Evolutionary conservation across 2,113 vertebrate genomes (phyloP).

Genomic region (Camelus dromedarius): DNA sequence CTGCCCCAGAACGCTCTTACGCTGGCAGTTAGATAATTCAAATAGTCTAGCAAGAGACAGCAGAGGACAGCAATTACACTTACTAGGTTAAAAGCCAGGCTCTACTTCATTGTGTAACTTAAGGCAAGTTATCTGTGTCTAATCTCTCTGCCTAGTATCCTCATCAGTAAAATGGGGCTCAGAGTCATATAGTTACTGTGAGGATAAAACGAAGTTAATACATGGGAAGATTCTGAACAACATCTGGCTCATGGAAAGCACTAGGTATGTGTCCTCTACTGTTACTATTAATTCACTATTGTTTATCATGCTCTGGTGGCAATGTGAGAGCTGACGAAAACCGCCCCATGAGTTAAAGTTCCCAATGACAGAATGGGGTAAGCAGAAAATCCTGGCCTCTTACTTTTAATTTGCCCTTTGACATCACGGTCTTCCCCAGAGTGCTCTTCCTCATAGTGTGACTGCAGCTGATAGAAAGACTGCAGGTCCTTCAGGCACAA

Average conservation of each 20-base stretch:
- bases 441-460: conserved; percentile 97
- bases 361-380: background rate
- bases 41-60: background rate
- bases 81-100: background rate
- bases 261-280: background rate
- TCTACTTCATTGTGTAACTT: background rate
- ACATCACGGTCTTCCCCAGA: conserved; percentile 93
- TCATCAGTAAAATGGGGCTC: conserved; percentile 13
- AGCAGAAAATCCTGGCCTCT: conserved; percentile 60
- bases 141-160: background rate
- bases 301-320: background rate
- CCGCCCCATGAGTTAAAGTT: background rate
- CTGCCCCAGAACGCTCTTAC: background rate
- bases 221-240: background rate
- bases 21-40: background rate
- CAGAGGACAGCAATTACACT: background rate
- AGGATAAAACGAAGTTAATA: background rate
- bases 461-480: conserved; percentile 96
- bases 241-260: background rate
- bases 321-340: background rate
- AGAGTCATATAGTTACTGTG: background rate
- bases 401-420: conserved; percentile 94
- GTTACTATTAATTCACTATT: background rate
- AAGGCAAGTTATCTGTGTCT: background rate
- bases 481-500: conserved; percentile 97